Evolutionary conservation across 2,797 vertebrate species (phyloP).

Genomic region (Lates japonicus): DNA sequence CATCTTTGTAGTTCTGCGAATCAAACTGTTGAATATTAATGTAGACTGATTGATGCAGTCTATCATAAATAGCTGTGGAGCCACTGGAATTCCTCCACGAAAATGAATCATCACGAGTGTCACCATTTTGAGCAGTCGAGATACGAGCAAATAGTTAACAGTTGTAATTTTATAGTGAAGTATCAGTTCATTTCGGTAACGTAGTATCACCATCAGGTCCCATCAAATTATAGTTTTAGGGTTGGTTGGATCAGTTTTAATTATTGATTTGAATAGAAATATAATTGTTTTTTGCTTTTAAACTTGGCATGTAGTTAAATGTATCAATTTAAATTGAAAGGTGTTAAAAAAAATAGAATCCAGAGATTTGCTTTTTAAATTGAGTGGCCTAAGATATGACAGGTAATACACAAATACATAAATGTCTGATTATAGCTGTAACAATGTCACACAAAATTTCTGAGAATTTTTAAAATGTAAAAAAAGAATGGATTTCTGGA

Average conservation of each 20-base stretch:
- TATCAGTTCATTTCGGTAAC: conserved; percentile 13
- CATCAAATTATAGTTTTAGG: not conserved
- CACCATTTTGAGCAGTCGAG: conserved; percentile 44
- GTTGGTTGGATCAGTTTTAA: not conserved
- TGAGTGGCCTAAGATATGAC: too few relatives aligned
- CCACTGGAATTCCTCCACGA: conserved; percentile 66
- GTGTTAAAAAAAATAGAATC: not conserved
- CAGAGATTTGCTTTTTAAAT: not conserved
- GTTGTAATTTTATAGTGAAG: conserved; percentile 53
- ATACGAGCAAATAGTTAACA: conserved; percentile 42
- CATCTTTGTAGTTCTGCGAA: conserved; percentile 51
- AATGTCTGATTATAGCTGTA: not conserved
- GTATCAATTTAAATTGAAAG: not conserved
- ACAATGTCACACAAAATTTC: not conserved
- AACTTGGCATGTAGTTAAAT: not conserved
- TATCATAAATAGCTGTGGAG: conserved; percentile 70
- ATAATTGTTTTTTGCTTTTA: not conserved
- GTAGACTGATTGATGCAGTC: conserved; percentile 71
- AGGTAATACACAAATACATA: not conserved
- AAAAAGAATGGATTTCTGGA: not conserved
- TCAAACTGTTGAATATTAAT: conserved; percentile 77
- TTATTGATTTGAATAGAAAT: not conserved
- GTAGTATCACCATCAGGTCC: not conserved
- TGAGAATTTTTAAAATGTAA: conserved; percentile 1
- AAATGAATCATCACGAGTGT: conserved; percentile 67